Base-by-base conservation (phyloP, 2,797 vertebrate species). In the Pelodytes ibericus region DNA sequence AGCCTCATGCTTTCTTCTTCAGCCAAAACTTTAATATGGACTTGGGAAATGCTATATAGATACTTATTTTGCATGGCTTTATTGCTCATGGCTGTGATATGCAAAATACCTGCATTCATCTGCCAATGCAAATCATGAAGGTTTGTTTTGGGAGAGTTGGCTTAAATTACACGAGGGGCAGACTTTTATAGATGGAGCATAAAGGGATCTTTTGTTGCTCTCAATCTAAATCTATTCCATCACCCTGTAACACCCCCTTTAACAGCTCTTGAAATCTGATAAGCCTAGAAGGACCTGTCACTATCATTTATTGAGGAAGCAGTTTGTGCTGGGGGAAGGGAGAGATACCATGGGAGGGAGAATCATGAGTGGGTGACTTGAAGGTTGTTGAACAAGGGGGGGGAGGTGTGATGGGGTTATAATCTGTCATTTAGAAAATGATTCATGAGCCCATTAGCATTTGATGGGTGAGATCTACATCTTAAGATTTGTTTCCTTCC, bases 291-390 rank as follows among this genome's bases (percentile, higher is more conserved):
- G 63, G 41, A 71, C 44, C 51, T 73, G 36, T 64, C 71, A 59
- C 66, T 67, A 60, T 62, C 64, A 36, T 79, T 79, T 79, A 79
- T 79, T 73, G 77, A 79, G 77, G 77, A 79, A 68, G 58, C 64
- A 29, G 64, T 68, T 79, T 74, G 44, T 61, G 33, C 27, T 47
- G 64, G 65, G 59, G 69, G 30, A 70, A 70, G 29, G 56, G 70
- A 22, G 39, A 29, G 44, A 62, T 79, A 60, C 63, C 29, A 79
- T 31, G 25, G 47, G 51, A 73, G 66, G 10, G 29, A 63, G n/a
- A 25, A 15, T 39, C 6, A 1, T 29, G 10, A 65, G 66, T 0
- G 0, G 71, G 59, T 3, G 49, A 71, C 30, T 33, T 69, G 59
- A 70, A 22, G 0, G 24, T n/a, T 31, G 10, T 9, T 44, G 18